phyloP scores from a whole-genome alignment of 2,888 invertebrate species.

The Smittia aterrima region DNA sequence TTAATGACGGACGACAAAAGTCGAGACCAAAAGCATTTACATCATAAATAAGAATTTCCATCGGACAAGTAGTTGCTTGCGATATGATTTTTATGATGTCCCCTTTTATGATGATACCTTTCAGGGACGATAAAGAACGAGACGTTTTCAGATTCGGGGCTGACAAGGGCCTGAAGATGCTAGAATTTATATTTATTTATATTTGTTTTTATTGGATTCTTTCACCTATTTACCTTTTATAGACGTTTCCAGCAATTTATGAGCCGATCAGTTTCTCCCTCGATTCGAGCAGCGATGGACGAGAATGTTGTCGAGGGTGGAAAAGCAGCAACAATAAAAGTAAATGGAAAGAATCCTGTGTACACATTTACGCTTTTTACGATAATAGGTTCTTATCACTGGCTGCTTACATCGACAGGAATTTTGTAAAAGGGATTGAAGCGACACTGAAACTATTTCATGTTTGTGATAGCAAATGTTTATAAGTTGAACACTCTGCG shows the following conservation, averaged over 20 bases:
- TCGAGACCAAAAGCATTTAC: too few relatives aligned
- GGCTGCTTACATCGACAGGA: background rate
- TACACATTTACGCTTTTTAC: constrained; percentile 30
- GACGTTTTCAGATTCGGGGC: background rate
- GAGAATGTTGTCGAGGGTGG: background rate
- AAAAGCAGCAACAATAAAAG: constrained; percentile 39
- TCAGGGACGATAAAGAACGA: background rate
- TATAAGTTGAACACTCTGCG: background rate
- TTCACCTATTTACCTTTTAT: constrained; percentile 42
- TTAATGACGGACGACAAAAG: background rate
- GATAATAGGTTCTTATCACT: constrained; percentile 40
- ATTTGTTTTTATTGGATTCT: constrained; percentile 40
- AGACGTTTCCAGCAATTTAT: constrained; percentile 36
- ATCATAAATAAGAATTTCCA: constrained; percentile 41
- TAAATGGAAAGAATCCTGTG: constrained; percentile 36
- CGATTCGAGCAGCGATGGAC: background rate
- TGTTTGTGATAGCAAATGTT: background rate
- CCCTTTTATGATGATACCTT: constrained; percentile 36
- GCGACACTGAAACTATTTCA: background rate
- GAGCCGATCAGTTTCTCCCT: background rate
- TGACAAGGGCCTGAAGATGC: constrained; percentile 25
- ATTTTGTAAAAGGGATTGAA: background rate
- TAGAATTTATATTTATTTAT: constrained; percentile 27
- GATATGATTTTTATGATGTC: constrained; percentile 42
- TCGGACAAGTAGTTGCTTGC: constrained; percentile 24